These are phyloP conservation scores for Brachirus orientalis DNA, from an alignment of 2,113 vertebrate genomes.

Conservation along the genomic window DNA sequence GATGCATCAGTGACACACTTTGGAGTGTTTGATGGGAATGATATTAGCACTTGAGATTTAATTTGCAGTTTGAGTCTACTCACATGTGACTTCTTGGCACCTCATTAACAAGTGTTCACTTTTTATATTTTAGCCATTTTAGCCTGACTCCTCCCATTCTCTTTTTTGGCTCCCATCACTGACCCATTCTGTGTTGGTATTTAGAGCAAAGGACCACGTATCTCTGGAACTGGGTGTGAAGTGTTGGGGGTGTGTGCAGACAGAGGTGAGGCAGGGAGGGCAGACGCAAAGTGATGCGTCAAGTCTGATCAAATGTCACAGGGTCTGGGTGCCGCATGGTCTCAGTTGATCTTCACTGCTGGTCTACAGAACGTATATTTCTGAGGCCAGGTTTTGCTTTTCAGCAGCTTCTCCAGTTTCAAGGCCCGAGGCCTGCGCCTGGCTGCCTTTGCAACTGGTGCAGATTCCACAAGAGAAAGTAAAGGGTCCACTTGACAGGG, in stretches of 20 bases:
- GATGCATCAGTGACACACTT: conserved; percentile 3
- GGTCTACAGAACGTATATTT: conserved; percentile 77
- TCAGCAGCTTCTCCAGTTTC: conserved; percentile 82
- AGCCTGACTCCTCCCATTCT: conserved; percentile 16
- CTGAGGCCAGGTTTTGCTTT: conserved; percentile 81
- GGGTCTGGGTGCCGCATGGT: conserved; percentile 53
- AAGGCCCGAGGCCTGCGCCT: conserved; percentile 62
- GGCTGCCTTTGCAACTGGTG: conserved; percentile 70
- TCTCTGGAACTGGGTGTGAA: conserved; percentile 58
- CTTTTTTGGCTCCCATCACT: conserved; percentile 39
- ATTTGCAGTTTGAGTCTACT: conserved; percentile 8
- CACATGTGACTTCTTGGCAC: conserved; percentile 42
- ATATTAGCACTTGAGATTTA: neutral
- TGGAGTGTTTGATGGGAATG: conserved; percentile 15
- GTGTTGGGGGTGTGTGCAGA: conserved; percentile 53
- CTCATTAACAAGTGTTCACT: conserved; percentile 52
- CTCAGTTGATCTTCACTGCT: conserved; percentile 73
- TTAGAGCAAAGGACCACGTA: conserved; percentile 72
- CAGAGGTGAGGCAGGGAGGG: conserved; percentile 55
- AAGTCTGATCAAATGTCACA: conserved; percentile 77
- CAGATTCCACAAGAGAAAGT: conserved; percentile 81
- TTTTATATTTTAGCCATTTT: conserved; percentile 20
- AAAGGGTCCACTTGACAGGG: conserved; percentile 60
- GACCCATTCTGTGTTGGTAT: conserved; percentile 60
- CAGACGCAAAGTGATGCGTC: conserved; percentile 59